Base-by-base conservation (phyloP, 2,888 invertebrate genomes). In the Quadroppia sp. region DNA sequence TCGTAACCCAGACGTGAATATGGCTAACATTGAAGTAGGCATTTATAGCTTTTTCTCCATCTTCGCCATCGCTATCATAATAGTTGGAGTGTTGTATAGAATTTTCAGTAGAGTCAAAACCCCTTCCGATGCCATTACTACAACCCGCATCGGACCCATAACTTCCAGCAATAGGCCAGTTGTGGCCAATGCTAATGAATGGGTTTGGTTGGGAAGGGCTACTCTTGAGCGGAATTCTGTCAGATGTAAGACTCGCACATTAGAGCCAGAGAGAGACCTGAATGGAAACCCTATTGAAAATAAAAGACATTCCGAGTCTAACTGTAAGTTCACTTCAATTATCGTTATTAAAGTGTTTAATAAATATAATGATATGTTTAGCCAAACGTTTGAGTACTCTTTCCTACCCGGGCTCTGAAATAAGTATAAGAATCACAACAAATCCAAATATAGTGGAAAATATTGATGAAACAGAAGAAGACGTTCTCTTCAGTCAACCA, bases 121-220 rank as follows among this genome's bases (percentile, higher is more conserved):
- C 1, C 67, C 67, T 42, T 23, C 67, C 9, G 67, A 67, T n/a
- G 20, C 67, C 1, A 15, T 67, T 6, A 67, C 67, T 7, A 67
- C 67, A 40, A 67, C 67, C 1, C 67, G 67, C 11, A 67, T 67
- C 40, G 67, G 20, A 42, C 67, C 67, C n/a, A 67, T 67, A 6
- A 48, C 32, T 71, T 71, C 71, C 11, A 71, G 67, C 3, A 75
- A 74, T 7, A 71, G 76, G 13, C 76, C 76, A 25, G 71, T 76
- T 6, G 78, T 77, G 6, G 92, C 92, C 36, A 94, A 94, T 80
- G 94, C 94, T 80, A 94, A 93, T 93, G 76, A 77, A 42, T 84
- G 84, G 84, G 95, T 97, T 69, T 97, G 96, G 96, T 86, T 97
- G 75, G 95, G 96, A 79, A 84, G 89, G 71, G 89, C 89, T 9